These are phyloP conservation scores for Falcaria lacertinaria DNA, from an alignment of 2,888 invertebrate genomes.

Conservation along the genomic window DNA sequence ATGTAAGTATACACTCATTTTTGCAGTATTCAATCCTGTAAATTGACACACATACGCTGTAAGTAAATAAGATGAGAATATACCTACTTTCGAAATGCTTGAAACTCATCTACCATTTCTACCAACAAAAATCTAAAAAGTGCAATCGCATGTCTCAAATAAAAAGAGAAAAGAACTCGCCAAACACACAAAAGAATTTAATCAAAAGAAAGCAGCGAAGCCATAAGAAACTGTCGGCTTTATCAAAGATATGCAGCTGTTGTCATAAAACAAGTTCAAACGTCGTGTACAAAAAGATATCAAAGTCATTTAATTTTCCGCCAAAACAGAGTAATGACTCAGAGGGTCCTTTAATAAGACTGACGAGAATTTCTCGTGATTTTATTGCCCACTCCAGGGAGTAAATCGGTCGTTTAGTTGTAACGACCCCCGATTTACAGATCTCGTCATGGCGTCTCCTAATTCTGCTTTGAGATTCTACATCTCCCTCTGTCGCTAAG, in stretches of 20 bases:
- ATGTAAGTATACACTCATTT: too few relatives aligned
- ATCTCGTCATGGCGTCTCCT: constrained; percentile 46
- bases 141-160: not conserved
- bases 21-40: too few relatives aligned
- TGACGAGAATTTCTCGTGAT: constrained; percentile 52
- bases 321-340: constrained; percentile 55
- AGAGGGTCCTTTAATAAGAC: constrained; percentile 50
- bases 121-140: too few relatives aligned
- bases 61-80: too few relatives aligned
- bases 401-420: constrained; percentile 55
- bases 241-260: constrained; percentile 26
- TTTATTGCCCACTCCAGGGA: constrained; percentile 54
- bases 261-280: constrained; percentile 30
- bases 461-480: constrained; percentile 49
- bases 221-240: constrained; percentile 10
- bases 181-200: constrained; percentile 18
- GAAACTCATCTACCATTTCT: too few relatives aligned
- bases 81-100: too few relatives aligned
- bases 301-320: constrained; percentile 54
- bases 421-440: constrained; percentile 54
- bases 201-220: constrained; percentile 18
- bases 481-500: constrained; percentile 12
- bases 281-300: constrained; percentile 32
- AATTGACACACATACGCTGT: too few relatives aligned
- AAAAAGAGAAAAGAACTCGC: not conserved